Percentiles rank a stretch among this genome's conserved stretches.
phyloP scores from a whole-genome alignment of 2,888 invertebrate species.

The Cordilura impudica region DNA sequence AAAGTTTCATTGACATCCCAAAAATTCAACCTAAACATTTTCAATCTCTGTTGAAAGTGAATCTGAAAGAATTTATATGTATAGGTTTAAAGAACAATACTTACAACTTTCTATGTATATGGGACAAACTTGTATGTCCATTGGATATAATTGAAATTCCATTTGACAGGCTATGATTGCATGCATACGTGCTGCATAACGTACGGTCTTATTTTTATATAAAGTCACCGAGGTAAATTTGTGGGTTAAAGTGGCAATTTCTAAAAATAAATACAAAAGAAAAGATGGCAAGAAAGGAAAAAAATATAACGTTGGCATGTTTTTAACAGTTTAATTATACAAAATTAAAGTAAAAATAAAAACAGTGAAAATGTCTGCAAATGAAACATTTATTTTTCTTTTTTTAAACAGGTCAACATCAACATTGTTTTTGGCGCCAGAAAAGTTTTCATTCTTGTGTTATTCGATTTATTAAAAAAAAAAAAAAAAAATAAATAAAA shows the following conservation, averaged over 20 bases:
- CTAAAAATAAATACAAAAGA: slow-evolving; percentile 78
- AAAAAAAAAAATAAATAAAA: no score
- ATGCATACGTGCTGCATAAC: slow-evolving; percentile 89
- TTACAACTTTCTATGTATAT: slow-evolving; percentile 91
- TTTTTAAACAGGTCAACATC: slow-evolving; percentile 56
- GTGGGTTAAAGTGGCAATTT: slow-evolving; percentile 88
- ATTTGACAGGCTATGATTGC: slow-evolving; percentile 92
- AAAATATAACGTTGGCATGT: slow-evolving; percentile 46
- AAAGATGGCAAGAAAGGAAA: neutral
- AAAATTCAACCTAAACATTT: no score
- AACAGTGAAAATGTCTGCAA: slow-evolving; percentile 6
- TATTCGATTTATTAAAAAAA: no score
- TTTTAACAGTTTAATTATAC: slow-evolving; percentile 54
- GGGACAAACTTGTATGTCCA: slow-evolving; percentile 91
- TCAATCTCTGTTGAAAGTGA: no score
- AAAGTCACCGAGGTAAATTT: slow-evolving; percentile 89
- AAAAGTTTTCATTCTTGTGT: neutral
- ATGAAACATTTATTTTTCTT: no score
- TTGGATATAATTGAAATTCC: slow-evolving; percentile 91
- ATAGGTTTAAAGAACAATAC: no score
- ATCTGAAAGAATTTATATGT: no score
- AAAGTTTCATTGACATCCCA: no score
- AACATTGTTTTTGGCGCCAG: slow-evolving; percentile 48
- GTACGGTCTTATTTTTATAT: slow-evolving; percentile 88
- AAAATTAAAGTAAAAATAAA: slow-evolving; percentile 1